phyloP scores from a whole-genome alignment of 2,888 invertebrate genomes.

The Noctua pronuba region DNA sequence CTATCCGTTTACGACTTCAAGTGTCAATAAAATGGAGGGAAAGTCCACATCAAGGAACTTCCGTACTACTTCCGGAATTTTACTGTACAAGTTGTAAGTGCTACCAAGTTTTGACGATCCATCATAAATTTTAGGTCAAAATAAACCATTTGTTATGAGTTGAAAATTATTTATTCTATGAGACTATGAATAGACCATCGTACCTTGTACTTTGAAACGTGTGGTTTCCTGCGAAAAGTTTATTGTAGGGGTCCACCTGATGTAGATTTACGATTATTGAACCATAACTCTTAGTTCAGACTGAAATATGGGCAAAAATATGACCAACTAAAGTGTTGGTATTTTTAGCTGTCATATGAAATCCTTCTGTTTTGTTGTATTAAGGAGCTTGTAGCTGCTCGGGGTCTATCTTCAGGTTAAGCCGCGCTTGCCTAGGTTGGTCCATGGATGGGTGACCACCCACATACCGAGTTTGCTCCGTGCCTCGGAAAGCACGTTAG shows the following conservation, averaged over 20 bases:
- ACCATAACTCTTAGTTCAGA: constrained; percentile 25
- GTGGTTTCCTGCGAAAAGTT: constrained; percentile 36
- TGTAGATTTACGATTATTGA: constrained; percentile 19
- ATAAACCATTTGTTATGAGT: constrained; percentile 41
- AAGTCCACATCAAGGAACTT: constrained; percentile 43
- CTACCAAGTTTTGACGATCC: constrained; percentile 54
- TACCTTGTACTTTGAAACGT: constrained; percentile 35
- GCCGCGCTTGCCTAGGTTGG: not conserved
- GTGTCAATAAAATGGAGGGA: constrained; percentile 54
- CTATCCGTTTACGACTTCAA: constrained; percentile 42
- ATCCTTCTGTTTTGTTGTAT: not conserved
- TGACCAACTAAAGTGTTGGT: not conserved
- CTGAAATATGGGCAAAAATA: constrained; percentile 6
- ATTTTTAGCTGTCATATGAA: not conserved
- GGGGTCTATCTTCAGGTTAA: not conserved
- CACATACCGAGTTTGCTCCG: too few species aligned
- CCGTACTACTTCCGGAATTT: constrained; percentile 42
- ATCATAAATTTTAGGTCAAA: constrained; percentile 46
- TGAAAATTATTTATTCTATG: constrained; percentile 58
- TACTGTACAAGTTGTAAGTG: constrained; percentile 45
- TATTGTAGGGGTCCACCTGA: constrained; percentile 1
- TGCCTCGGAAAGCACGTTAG: too few species aligned
- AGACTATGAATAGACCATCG: constrained; percentile 29
- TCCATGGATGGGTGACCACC: not conserved
- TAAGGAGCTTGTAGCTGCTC: not conserved